Evolutionary conservation across 2,113 vertebrate species (phyloP).

Genomic region (Lucifuga dentata): DNA sequence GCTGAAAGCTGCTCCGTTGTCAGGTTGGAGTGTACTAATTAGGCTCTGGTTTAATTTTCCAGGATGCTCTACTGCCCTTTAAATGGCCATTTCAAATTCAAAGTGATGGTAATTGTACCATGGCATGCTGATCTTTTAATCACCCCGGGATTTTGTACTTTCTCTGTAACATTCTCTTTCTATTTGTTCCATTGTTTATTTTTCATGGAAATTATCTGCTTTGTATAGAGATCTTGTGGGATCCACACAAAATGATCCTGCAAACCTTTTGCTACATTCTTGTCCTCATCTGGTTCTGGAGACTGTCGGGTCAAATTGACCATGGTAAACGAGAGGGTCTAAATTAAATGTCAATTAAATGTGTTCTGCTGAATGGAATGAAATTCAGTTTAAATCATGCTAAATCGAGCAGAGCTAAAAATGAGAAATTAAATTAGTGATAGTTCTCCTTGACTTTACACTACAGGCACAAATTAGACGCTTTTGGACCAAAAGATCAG

Average conservation of each 20-base stretch:
- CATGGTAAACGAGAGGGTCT: conserved; percentile 47
- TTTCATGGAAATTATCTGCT: conserved; percentile 79
- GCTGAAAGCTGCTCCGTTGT: conserved; percentile 93
- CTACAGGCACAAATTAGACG: conserved; percentile 2
- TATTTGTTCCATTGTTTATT: conserved; percentile 80
- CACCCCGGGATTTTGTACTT: conserved; percentile 84
- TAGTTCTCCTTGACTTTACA: conserved; percentile 12
- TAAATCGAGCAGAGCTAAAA: conserved; percentile 22
- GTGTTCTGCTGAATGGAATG: conserved; percentile 44
- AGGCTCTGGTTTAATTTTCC: conserved; percentile 96
- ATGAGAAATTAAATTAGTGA: conserved; percentile 14
- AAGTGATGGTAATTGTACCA: conserved; percentile 94
- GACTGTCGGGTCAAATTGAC: conserved; percentile 44
- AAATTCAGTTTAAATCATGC: conserved; percentile 55
- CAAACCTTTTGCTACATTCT: conserved; percentile 32
- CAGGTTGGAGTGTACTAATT: conserved; percentile 96
- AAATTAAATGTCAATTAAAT: conserved; percentile 73
- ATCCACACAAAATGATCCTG: conserved; percentile 71
- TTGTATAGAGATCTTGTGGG: conserved; percentile 80
- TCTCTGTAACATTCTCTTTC: conserved; percentile 56
- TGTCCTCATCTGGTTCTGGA: conserved; percentile 25
- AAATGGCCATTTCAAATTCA: conserved; percentile 98
- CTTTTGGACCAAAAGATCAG: too few relatives aligned
- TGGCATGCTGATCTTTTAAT: conserved; percentile 93
- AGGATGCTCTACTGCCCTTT: conserved; percentile 95